phyloP scores from a whole-genome alignment of 2,797 vertebrate genomes.

The Smutsia temminckii region DNA sequence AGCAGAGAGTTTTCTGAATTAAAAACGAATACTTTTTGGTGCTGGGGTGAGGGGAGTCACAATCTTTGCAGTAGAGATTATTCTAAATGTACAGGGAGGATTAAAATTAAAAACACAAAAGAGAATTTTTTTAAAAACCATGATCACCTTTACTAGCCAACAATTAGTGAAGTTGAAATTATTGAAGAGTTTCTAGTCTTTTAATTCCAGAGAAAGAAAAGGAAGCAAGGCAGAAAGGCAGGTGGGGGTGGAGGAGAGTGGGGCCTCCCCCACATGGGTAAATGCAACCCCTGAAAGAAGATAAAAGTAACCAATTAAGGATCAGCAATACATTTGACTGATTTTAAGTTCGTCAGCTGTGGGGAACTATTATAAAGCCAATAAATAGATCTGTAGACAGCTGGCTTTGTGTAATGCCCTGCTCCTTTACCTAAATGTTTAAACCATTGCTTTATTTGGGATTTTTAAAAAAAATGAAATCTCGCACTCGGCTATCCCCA shows the following conservation, averaged over 20 bases:
- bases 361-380: constrained; percentile 76
- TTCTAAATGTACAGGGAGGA: neutral
- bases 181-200: constrained; percentile 29
- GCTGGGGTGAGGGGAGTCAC: neutral
- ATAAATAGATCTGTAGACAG: constrained; percentile 80
- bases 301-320: constrained; percentile 47
- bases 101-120: neutral
- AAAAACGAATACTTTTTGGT: neutral
- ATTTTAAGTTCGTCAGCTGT: constrained; percentile 79
- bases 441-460: constrained; percentile 76
- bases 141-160: neutral
- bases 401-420: constrained; percentile 70
- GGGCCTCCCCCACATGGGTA: neutral
- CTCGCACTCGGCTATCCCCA: constrained; percentile 64
- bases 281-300: constrained; percentile 3
- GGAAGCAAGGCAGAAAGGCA: neutral
- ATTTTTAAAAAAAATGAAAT: neutral
- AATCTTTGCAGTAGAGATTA: neutral
- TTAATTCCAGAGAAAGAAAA: constrained; percentile 42
- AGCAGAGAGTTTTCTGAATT: neutral
- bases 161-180: neutral
- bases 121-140: neutral
- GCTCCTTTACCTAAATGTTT: constrained; percentile 75
- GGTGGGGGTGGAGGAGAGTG: neutral
- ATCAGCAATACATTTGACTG: constrained; percentile 77